phyloP scores from a whole-genome alignment of 1,140 invertebrate genomes.

The Pollicipes pollicipes region DNA sequence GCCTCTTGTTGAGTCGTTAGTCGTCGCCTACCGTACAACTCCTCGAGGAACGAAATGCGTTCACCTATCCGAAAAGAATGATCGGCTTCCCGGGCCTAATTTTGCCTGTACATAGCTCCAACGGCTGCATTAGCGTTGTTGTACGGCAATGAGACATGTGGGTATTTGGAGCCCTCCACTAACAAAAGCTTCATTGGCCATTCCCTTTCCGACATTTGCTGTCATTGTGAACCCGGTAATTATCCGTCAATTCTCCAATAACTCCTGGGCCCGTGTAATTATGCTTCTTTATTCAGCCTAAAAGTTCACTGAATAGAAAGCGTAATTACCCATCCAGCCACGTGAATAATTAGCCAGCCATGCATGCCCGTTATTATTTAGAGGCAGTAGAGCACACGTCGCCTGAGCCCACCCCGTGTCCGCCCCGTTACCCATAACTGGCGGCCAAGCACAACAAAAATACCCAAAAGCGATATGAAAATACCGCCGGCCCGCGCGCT shows the following conservation, averaged over 20 bases:
- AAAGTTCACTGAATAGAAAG: neutral
- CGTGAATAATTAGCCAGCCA: neutral
- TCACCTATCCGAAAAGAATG: too few species aligned
- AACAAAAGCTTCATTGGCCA: neutral
- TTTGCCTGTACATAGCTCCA: too few species aligned
- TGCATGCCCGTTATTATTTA: neutral
- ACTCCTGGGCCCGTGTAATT: neutral
- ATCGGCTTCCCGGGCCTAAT: too few species aligned
- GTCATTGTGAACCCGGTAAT: neutral
- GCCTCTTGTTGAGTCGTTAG: too few species aligned
- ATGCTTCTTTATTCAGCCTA: neutral
- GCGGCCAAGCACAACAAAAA: neutral
- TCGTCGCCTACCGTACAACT: too few species aligned
- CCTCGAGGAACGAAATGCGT: too few species aligned
- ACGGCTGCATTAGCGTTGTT: neutral
- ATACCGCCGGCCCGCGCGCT: neutral
- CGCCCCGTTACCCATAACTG: neutral
- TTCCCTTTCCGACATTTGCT: neutral
- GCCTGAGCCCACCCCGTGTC: neutral
- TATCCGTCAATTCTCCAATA: neutral
- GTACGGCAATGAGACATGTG: neutral
- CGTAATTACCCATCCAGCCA: neutral
- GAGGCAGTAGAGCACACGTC: neutral
- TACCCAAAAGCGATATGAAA: neutral
- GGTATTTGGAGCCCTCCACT: neutral